phyloP scores from a whole-genome alignment of 2,888 invertebrate genomes.

The Aleiodes alternator region DNA sequence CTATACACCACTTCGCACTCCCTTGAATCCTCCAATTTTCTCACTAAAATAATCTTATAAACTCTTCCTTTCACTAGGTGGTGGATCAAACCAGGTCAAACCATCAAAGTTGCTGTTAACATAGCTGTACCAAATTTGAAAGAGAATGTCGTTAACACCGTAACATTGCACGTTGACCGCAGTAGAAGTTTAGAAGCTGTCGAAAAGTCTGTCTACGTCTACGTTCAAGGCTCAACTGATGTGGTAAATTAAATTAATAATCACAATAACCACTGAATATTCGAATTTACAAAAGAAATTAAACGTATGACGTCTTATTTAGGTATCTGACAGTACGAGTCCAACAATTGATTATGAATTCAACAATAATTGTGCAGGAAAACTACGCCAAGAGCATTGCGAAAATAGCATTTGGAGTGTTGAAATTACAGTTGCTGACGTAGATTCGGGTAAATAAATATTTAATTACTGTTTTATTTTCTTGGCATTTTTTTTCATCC shows the following conservation, averaged over 20 bases:
- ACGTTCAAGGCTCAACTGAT: constrained; percentile 56
- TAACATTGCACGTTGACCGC: constrained; percentile 63
- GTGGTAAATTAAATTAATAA: constrained; percentile 52
- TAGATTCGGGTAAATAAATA: constrained; percentile 78
- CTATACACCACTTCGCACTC: too few relatives aligned
- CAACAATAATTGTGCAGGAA: constrained; percentile 79
- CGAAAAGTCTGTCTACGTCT: constrained; percentile 66
- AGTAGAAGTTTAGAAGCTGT: constrained; percentile 55
- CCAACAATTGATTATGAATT: constrained; percentile 81
- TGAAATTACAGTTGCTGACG: constrained; percentile 82
- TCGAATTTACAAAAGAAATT: background rate
- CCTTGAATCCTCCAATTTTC: too few relatives aligned
- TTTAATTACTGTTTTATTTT: constrained; percentile 9
- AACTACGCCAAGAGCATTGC: constrained; percentile 78
- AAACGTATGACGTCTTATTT: constrained; percentile 27
- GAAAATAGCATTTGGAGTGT: constrained; percentile 83
- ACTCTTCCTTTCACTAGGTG: constrained; percentile 44
- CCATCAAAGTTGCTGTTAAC: constrained; percentile 59
- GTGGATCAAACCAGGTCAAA: constrained; percentile 64
- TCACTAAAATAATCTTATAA: too few relatives aligned
- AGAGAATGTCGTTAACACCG: constrained; percentile 58
- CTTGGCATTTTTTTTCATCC: constrained; percentile 9
- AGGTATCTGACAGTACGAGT: constrained; percentile 76
- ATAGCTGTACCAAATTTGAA: constrained; percentile 58
- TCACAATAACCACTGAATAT: background rate